phyloP scores from a whole-genome alignment of 2,113 vertebrate genomes.

The Mastomys natalensis region DNA sequence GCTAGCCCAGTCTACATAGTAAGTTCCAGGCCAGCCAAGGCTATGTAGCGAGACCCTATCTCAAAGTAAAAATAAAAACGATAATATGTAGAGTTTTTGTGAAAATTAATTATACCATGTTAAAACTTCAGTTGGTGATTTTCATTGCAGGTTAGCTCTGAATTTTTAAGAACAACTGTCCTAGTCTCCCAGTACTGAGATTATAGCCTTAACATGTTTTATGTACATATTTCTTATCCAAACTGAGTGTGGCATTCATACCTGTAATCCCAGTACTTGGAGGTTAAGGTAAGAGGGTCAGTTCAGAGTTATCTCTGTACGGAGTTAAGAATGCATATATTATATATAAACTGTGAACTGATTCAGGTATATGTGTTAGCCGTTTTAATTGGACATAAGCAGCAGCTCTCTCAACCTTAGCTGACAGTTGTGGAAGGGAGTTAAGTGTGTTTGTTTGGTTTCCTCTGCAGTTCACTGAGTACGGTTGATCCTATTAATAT shows the following conservation, averaged over 20 bases:
- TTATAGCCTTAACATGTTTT: background rate
- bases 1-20: background rate
- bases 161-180: constrained; percentile 8
- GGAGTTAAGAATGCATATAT: background rate
- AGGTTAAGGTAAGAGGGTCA: background rate
- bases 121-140: constrained; percentile 14
- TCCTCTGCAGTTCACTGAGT: constrained; percentile 91
- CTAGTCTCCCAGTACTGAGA: background rate
- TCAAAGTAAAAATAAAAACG: background rate
- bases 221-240: background rate
- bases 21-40: background rate
- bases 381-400: constrained; percentile 26
- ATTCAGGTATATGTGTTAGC: background rate
- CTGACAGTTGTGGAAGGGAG: background rate
- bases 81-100: background rate
- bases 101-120: background rate
- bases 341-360: constrained; percentile 14
- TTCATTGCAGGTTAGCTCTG: background rate
- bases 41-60: background rate
- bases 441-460: constrained; percentile 21
- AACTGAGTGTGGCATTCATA: background rate
- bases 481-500: constrained; percentile 84
- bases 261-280: background rate
- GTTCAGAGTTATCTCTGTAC: background rate
- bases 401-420: background rate